phyloP scores from a whole-genome alignment of 1,140 invertebrate genomes.

The Melipona quadrifasciata region DNA sequence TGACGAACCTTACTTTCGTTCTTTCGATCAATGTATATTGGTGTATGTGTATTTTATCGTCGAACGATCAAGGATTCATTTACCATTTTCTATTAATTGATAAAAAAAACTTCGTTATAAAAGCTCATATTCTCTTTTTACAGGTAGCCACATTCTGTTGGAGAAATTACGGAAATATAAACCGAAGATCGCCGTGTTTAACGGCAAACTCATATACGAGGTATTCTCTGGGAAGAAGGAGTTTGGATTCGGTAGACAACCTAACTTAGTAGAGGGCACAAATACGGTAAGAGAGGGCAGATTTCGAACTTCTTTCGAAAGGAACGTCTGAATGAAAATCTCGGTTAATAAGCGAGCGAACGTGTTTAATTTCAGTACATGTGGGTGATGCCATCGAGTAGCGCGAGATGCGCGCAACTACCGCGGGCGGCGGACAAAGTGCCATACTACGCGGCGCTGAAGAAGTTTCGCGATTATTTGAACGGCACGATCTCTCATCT shows the following conservation, averaged over 20 bases:
- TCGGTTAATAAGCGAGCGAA: not conserved
- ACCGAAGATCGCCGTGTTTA: conserved; percentile 98
- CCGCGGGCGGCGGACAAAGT: conserved; percentile 98
- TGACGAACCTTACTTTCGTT: not conserved
- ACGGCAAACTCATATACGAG: conserved; percentile 99
- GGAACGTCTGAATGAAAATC: not conserved
- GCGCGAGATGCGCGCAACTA: conserved; percentile 96
- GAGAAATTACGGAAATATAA: conserved; percentile 96
- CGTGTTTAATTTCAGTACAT: conserved; percentile 88
- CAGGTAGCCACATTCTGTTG: conserved; percentile 92
- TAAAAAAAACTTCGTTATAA: not conserved
- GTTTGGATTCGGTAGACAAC: conserved; percentile 97
- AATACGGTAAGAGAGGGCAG: conserved; percentile 89
- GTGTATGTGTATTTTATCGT: not conserved
- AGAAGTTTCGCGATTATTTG: conserved; percentile 97
- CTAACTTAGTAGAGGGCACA: conserved; percentile 94
- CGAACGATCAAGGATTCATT: not conserved
- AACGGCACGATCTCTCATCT: conserved; percentile 93
- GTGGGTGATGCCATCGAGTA: conserved; percentile 99
- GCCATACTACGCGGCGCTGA: conserved; percentile 96
- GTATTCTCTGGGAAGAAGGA: conserved; percentile 98
- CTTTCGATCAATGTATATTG: not conserved
- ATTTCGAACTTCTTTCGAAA: not conserved
- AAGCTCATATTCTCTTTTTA: conserved; percentile 61
- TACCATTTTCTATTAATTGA: not conserved